These are phyloP conservation scores for Eristalis tenax DNA, from an alignment of 2,888 invertebrate species.

Conservation along the genomic window DNA sequence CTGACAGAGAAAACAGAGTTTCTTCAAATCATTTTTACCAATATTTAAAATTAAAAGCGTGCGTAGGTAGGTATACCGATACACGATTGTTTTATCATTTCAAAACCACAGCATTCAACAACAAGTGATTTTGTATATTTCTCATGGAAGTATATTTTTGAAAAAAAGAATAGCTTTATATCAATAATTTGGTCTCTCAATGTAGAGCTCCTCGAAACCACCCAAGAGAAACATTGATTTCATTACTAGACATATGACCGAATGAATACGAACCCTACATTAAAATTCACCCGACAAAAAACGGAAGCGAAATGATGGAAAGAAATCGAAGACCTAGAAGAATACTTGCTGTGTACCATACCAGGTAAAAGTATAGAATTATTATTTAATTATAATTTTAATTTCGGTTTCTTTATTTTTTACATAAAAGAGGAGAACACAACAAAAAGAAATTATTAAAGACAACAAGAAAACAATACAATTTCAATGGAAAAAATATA, in stretches of 20 bases:
- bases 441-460: constrained; percentile 12
- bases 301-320: not conserved
- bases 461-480: constrained; percentile 1
- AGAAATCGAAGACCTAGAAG: not conserved
- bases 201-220: no score
- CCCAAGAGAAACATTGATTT: no score
- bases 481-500: constrained; percentile 3
- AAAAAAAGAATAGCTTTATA: no score
- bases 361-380: not conserved
- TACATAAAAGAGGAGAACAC: constrained; percentile 31
- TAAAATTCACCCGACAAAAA: no score
- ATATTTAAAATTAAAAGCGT: not conserved
- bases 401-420: constrained; percentile 8
- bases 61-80: not conserved
- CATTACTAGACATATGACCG: no score
- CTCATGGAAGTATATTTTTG: no score
- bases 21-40: not conserved
- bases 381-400: not conserved
- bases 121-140: no score
- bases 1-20: not conserved
- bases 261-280: no score
- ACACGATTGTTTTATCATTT: no score
- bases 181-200: no score
- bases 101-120: no score
- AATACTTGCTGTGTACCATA: not conserved